Evolutionary conservation across 2,888 invertebrate species (phyloP), one percentile per base, ranked within the genome.

Genomic region (Bibio marci): DNA sequence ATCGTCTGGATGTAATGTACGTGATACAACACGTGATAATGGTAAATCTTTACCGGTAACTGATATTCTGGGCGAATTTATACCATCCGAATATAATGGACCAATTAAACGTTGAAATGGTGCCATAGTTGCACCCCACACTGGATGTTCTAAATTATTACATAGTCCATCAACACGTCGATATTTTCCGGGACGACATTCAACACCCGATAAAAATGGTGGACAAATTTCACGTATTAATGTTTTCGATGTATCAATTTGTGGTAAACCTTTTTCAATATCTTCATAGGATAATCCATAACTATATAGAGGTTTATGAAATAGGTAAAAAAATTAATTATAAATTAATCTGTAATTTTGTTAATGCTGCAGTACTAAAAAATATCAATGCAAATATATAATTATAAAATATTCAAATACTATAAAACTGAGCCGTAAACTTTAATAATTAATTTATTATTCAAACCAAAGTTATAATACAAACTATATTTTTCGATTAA

Each of bases 1-100:
- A 48, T 88, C 86, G 53, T 91, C 90, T 28, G 87, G 83, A 60
- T 91, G 91, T 75, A 90, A 82, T 30, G 85, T 86, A 38, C 87
- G 73, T 14, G 90, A 90, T 14, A 90, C 87, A 33, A 88, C 70
- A 33, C 90, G 73, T 0, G 90, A 79, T 42, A 78, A 67, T 1
- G 90, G 90, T 45, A 90, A 63, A 44, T 78, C 72, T 41, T 69
- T 73, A 3, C 87, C 85, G 12, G 80, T 76, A 42, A 79, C 71
- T 14, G 82, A 76, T 46, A 85, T 77, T 43, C 88, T 73, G 1
- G 90, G 90, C 1, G 82, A 72, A 50, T 78, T 79, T 58, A 90
- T 79, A 12, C 86, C 85, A 53, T 90, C 90, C 18, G 85, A 67
- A 58, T 80, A 90, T 2, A 82, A 71, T 0, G 88, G 88, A 2